Base-by-base conservation (phyloP, 2,797 vertebrate species). In the Sebastes hopkinsi region DNA sequence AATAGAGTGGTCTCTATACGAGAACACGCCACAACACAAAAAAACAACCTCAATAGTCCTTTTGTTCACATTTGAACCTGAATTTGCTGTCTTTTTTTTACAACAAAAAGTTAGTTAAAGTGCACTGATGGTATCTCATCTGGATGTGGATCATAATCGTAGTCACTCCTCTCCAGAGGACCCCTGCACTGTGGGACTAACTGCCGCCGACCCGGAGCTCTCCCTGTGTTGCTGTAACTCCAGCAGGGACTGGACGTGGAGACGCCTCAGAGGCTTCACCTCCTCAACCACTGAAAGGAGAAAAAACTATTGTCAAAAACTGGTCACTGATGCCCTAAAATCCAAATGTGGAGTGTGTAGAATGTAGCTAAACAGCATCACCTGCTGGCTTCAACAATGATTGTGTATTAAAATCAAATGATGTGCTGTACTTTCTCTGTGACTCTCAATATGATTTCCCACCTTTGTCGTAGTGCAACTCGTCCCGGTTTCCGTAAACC, bases 401-500 rank as follows among this genome's bases (percentile, higher is more conserved):
- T 2, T 0, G 2, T 38, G 14, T 1, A 10, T 12, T 54, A 4
- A 34, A 65, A 36, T 36, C 6, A 14, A 22, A 22, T 30, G 16
- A 9, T 12, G 5, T 0, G 3, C 20, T 46, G 27, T 0, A 6
- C 27, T 52, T 11, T 11, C 3, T 1, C n/a, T 9, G 16, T 22
- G 18, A 38, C 16, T 14, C 9, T 11, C 11, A 7, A 29, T 10
- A 32, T 32, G 8, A 18, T 11, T 7, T 20, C 62, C 1, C 46
- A 95, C 96, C 95, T 94, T 94, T 95, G 72, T 95, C 90, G 9
- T 96, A 96, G 78, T 95, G 95, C 59, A 95, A 25, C 83, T 96
- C 94, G 5, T 96, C 95, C 59, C 82, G 84, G 87, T 93, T 94
- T 54, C 94, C 95, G 7, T 94, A 92, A 54, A 96, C 90, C 54